Evolutionary conservation across 2,888 invertebrate species (phyloP), one percentile per base, ranked within the genome.

Genomic region (Oegoconia quadripuncta): DNA sequence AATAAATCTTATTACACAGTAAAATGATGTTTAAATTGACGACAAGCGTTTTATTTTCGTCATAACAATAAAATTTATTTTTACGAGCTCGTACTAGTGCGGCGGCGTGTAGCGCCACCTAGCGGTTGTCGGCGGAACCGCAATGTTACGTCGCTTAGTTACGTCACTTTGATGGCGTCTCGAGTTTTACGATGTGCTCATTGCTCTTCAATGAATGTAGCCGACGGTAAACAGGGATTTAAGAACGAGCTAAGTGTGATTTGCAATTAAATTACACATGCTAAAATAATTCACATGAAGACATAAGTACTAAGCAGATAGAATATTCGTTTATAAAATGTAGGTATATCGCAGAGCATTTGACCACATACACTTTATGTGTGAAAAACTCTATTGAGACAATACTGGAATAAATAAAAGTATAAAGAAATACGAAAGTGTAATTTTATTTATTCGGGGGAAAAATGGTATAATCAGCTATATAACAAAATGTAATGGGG

Each of bases 31-130:
- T 86, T 82, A 86, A 87, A 87, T 86, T 84, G 87, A 86, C 79
- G 86, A 84, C 86, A 84, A 84, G 83, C 84, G 86, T 87, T 87
- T 87, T 87, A 87, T 87, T 86, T 84, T 84, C 82, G 74, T 82
- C 84, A 87, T 87, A 87, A 87, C 86, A 87, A 87, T 87, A 87
- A 87, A 86, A 84, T 87, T 87, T 81, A 83, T 82, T 87, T 87
- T 87, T 87, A 87, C 71, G 82, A 80, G 70, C 74, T 47, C 52
- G 46, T 55, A 50, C 59, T 66, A 67, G 66, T 63, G 58, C 38
- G 62, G 64, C 57, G 69, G 53, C 55, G 58, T 60, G 61, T 52
- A 70, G 70, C 76, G 83, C 80, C 87, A 88, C 68, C 88, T 87
- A 67, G 68, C 54, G 63, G 69, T 41, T 28, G 41, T 11, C 22